A percentile compares a stretch with the other conserved stretches of the same genome.
These are phyloP conservation scores for Drosophila micromelanica DNA, from an alignment of 1,140 invertebrate genomes.

Conservation along the genomic window DNA sequence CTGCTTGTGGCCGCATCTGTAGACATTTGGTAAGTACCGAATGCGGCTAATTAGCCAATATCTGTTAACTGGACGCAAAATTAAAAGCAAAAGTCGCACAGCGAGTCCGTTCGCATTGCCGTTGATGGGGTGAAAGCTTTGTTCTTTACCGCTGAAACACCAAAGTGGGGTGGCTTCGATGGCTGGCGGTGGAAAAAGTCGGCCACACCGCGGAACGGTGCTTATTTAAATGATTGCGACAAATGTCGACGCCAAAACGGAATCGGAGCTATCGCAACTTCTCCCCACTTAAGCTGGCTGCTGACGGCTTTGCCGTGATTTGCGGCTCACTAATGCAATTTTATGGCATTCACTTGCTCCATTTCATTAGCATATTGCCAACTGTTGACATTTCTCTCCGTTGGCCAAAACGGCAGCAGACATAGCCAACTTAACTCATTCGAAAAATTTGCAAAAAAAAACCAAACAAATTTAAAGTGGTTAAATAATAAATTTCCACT, in stretches of 20 bases:
- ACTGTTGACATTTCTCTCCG: slow-evolving; percentile 27
- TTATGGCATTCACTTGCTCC: slow-evolving; percentile 41
- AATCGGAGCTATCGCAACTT: slow-evolving; percentile 20
- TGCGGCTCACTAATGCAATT: slow-evolving; percentile 34
- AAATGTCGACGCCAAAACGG: slow-evolving; percentile 25
- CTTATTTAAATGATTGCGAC: slow-evolving; percentile 37
- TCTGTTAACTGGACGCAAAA: slow-evolving; percentile 2
- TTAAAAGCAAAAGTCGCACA: slow-evolving; percentile 47
- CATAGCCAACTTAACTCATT: background rate
- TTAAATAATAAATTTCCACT: too few species aligned
- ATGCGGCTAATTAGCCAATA: background rate
- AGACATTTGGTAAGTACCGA: slow-evolving; percentile 89
- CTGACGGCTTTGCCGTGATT: slow-evolving; percentile 26
- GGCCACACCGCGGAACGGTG: slow-evolving; percentile 4
- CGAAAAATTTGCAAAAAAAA: background rate
- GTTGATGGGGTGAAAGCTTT: slow-evolving; percentile 37
- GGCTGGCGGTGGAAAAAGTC: slow-evolving; percentile 9
- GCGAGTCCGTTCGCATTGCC: background rate
- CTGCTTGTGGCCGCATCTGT: slow-evolving; percentile 90
- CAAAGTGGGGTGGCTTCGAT: background rate
- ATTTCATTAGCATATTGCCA: slow-evolving; percentile 30
- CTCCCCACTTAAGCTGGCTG: slow-evolving; percentile 20
- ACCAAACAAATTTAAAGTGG: too few species aligned
- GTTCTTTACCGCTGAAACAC: slow-evolving; percentile 23
- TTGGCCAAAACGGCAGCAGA: background rate